Evolutionary conservation across 2,888 invertebrate genomes (phyloP).

Genomic region (Chydorus sphaericus): DNA sequence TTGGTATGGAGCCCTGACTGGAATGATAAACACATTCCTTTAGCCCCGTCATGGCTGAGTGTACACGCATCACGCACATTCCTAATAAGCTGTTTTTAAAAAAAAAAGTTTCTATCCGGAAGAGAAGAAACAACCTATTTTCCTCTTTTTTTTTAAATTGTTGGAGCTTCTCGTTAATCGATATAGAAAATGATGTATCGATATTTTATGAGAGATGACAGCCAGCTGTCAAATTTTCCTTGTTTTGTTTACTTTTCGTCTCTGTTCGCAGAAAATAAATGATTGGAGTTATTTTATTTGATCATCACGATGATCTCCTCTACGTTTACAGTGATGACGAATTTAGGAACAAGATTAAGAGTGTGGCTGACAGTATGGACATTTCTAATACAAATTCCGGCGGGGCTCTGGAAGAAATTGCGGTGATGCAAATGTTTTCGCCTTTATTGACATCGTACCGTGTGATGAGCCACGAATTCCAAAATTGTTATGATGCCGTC

Average conservation of each 20-base stretch:
- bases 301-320: background rate
- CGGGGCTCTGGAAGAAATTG: background rate
- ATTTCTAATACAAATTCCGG: background rate
- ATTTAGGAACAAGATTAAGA: background rate
- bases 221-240: background rate
- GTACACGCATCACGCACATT: too few species aligned
- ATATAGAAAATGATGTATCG: background rate
- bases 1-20: too few species aligned
- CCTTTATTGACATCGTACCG: slow-evolving; percentile 1
- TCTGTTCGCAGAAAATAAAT: background rate
- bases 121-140: background rate
- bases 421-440: slow-evolving; percentile 3
- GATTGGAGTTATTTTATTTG: slow-evolving; percentile 1
- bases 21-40: too few species aligned
- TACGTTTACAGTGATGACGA: background rate
- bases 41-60: too few species aligned
- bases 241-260: background rate
- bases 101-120: too few species aligned
- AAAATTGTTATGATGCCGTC: background rate
- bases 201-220: too few species aligned
- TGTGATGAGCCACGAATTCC: slow-evolving; percentile 3
- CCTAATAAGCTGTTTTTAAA: too few species aligned
- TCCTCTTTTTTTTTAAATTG: background rate
- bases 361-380: background rate
- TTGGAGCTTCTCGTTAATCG: background rate